Conservation (phyloP, 2,113 vertebrate species). For the Meriones unguiculatus region DNA sequence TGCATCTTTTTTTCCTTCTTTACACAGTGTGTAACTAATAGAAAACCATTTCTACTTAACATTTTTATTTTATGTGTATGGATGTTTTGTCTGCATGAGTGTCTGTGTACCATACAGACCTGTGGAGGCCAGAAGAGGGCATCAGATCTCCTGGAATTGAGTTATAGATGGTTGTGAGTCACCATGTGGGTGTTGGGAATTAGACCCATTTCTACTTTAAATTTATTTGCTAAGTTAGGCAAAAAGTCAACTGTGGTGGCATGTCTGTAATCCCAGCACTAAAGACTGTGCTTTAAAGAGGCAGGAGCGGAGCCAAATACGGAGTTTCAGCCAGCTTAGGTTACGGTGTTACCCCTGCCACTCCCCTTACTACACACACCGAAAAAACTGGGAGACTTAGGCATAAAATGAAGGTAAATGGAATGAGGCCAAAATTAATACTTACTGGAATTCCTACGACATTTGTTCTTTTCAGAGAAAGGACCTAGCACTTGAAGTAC, state of each 20-base stretch:
- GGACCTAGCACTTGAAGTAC: slow-evolving; percentile 1
- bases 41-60: background rate
- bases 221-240: background rate
- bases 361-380: background rate
- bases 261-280: background rate
- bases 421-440: background rate
- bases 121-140: background rate
- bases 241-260: background rate
- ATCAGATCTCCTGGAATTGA: background rate
- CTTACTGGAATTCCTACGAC: background rate
- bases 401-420: background rate
- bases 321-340: too few relatives aligned
- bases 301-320: background rate
- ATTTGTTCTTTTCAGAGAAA: background rate
- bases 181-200: background rate
- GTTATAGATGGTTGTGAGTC: background rate
- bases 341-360: background rate
- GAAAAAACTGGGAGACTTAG: slow-evolving; percentile 40
- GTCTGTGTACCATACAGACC: background rate
- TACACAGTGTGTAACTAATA: background rate
- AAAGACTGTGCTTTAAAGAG: background rate
- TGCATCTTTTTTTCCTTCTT: background rate
- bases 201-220: background rate
- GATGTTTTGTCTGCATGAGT: background rate
- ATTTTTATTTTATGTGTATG: background rate